Evolutionary conservation across 53 echinoderm and acorn worm species (phyloP).

Genomic region (Antedon mediterranea): DNA sequence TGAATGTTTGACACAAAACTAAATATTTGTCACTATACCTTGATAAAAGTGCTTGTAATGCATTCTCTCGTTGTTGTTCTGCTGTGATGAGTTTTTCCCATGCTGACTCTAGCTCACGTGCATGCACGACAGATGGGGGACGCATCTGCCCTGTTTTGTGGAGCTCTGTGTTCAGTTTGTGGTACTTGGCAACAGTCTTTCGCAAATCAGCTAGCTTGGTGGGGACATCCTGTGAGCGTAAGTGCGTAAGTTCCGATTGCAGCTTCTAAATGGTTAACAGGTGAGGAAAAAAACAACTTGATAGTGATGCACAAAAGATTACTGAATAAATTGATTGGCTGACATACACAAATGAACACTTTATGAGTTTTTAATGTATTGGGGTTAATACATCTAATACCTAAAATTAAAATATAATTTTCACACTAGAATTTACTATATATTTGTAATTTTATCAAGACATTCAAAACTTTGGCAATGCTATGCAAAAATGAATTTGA

Average conservation of each 20-base stretch:
- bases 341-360: no score
- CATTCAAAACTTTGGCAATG: not conserved
- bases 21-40: not conserved
- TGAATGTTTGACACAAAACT: no score
- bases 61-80: constrained; percentile 71
- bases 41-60: not conserved
- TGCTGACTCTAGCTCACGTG: constrained; percentile 68
- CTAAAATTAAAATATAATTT: not conserved
- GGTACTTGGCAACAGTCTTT: constrained; percentile 46
- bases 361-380: no score
- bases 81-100: constrained; percentile 62
- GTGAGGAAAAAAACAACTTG: not conserved
- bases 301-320: no score
- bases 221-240: constrained; percentile 89
- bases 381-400: no score
- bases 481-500: no score
- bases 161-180: constrained; percentile 47
- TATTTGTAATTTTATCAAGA: not conserved
- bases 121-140: constrained; percentile 69
- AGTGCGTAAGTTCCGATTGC: constrained; percentile 59
- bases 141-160: constrained; percentile 43
- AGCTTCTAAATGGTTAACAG: constrained; percentile 45
- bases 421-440: no score
- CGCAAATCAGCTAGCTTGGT: constrained; percentile 72
- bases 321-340: no score